Evolutionary conservation across 2,888 invertebrate genomes (phyloP), one percentile per base, ranked within the genome.

Genomic region (Gastrophysa polygoni): DNA sequence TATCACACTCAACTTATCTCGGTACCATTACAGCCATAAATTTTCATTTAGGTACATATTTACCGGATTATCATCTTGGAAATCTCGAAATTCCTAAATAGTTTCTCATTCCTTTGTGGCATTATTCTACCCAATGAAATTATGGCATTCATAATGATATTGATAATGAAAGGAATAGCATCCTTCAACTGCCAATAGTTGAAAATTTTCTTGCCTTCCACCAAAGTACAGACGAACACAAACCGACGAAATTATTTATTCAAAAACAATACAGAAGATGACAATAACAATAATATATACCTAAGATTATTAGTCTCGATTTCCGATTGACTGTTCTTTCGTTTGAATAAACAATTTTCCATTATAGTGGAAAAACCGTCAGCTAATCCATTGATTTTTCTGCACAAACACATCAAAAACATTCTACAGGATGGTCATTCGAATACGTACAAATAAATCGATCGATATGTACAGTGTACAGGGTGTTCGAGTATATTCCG

Each of bases 371-470:
- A 86, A 69, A 91, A 85, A 52, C 91, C 90, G 46, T 89, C 87
- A 51, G 90, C 89, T 72, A 91, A 82, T 73, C 90, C 90, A 80
- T 88, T 89, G 74, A 91, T 82, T 71, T 89, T 87, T 78, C 90
- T 91, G 68, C 63, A 64, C 67, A 61, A 67, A 66, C 60, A 49
- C 49, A 56, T 55, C 50, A 47, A 61, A 61, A 21, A 50, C 11
- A 50, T 17, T 59, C 64, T 58, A 63, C 24, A 61, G 47, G 58
- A 44, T 44, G 55, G 29, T 32, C 20, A 2, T 24, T 24, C 11
- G n/a, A 43, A 21, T 54, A 54, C 43, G 6, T 24, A 38, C 4
- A 4, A n/a, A 38, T 38, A 32, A 32, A 8, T 24, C 24, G 7
- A 32, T 38, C 3, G 3, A 11, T 14, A 32, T 32, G 2, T 32